Percentiles rank a stretch among this genome's conserved stretches.
Conservation (phyloP, 2,797 vertebrate genomes). For the Taenioides sp. region DNA sequence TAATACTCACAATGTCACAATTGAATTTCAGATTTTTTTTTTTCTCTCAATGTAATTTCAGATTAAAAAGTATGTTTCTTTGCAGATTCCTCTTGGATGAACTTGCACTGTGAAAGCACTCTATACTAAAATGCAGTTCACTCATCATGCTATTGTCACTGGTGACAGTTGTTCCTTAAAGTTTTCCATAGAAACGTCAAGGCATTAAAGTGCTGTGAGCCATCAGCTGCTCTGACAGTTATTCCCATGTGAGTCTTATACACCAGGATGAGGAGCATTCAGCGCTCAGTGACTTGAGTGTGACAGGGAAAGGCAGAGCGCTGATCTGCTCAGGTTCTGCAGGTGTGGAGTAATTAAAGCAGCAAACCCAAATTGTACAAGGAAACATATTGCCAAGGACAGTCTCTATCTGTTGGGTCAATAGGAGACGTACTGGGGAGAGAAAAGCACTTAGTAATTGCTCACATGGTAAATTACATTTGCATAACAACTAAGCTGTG, state of each 20-base stretch:
- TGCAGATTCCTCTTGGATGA: neutral
- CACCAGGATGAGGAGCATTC: slow-evolving; percentile 16
- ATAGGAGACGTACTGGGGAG: slow-evolving; percentile 30
- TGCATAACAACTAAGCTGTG: slow-evolving; percentile 59
- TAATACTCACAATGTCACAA: too few relatives aligned
- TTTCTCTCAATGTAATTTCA: neutral
- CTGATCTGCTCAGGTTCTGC: slow-evolving; percentile 14
- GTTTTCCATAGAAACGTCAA: slow-evolving; percentile 18
- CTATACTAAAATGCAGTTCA: slow-evolving; percentile 14
- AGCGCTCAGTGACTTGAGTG: neutral
- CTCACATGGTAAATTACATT: slow-evolving; percentile 58
- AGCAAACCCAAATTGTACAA: slow-evolving; percentile 8
- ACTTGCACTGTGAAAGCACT: neutral
- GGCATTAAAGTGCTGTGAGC: slow-evolving; percentile 39
- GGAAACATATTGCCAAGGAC: slow-evolving; percentile 17
- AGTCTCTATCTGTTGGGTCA: slow-evolving; percentile 36
- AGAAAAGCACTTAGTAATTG: slow-evolving; percentile 45
- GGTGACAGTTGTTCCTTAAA: slow-evolving; percentile 2
- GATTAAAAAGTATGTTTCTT: neutral
- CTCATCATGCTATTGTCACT: slow-evolving; percentile 24
- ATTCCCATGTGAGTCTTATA: slow-evolving; percentile 25
- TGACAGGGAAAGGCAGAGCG: slow-evolving; percentile 14
- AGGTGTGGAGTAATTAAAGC: slow-evolving; percentile 41
- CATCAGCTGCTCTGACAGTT: slow-evolving; percentile 32
- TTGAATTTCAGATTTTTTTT: neutral